Evolutionary conservation across 92 coral and sea anemone species (phyloP).

Genomic region (Actinostola sp.): DNA sequence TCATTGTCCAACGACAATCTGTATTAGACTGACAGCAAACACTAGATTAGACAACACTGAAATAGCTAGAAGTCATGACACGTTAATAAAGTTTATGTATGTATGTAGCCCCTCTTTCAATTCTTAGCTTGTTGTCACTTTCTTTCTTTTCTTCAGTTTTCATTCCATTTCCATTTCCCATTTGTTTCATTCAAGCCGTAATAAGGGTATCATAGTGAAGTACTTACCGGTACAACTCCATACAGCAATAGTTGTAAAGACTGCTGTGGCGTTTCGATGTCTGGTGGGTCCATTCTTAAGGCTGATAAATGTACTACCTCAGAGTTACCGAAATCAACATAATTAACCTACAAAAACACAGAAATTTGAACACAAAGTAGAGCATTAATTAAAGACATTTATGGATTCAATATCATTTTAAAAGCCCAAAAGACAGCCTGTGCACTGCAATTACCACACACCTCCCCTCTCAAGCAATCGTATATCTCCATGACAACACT

Average conservation of each 20-base stretch:
- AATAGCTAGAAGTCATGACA: constrained; percentile 35
- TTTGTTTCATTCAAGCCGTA: too few relatives aligned
- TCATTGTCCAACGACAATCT: constrained; percentile 73
- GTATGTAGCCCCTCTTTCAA: too few relatives aligned
- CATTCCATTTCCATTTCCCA: too few relatives aligned
- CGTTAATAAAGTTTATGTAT: too few relatives aligned
- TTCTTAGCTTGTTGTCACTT: too few relatives aligned
- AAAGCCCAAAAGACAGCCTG: neutral
- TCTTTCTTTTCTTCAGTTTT: too few relatives aligned
- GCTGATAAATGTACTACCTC: constrained; percentile 73
- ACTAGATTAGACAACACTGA: constrained; percentile 48
- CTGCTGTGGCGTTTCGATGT: constrained; percentile 84
- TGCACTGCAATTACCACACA: neutral
- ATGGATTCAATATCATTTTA: too few relatives aligned
- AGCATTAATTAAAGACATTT: neutral
- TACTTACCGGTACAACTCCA: constrained; percentile 76
- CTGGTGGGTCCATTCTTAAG: constrained; percentile 70
- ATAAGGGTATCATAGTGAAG: too few relatives aligned
- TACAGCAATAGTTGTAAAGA: constrained; percentile 76
- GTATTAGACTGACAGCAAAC: constrained; percentile 44
- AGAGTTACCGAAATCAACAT: constrained; percentile 95
- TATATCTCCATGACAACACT: constrained; percentile 3
- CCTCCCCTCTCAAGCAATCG: too few relatives aligned
- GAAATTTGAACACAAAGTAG: neutral
- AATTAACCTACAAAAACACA: constrained; percentile 64